Evolutionary conservation across 2,113 vertebrate genomes (phyloP), one percentile per base, ranked within the genome.

Genomic region (Hiodon tergisus): DNA sequence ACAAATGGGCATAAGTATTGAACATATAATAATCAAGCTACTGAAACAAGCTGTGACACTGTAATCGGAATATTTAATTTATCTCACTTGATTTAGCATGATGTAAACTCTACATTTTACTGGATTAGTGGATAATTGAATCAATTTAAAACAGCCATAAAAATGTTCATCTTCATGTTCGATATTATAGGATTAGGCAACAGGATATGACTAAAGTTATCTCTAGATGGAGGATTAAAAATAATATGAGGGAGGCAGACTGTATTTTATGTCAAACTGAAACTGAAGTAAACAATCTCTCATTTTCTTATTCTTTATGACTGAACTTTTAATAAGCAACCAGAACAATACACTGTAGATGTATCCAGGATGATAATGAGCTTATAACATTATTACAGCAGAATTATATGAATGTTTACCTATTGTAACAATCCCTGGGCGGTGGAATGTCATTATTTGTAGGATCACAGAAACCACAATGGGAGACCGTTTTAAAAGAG

Each of bases 71-170:
- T 78, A 85, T 83, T 77, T 65, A 70, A 82, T 81, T 78, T 73
- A 72, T 81, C 69, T 81, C 73, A 31, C 60, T 9, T 68, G 65
- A 72, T 82, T 54, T 78, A 68, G 75, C 63, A 76, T 51, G 31
- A 75, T 65, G 7, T 75, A 72, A 81, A 81, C 82, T 79, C 57
- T 68, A 71, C 71, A 78, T 84, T 82, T 71, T 73, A 78, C 82
- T 85, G 77, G 82, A 87, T 85, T 78, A 80, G 47, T 59, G 72
- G 72, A 83, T 86, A 82, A 85, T 86, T 85, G 73, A 79, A 83
- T 78, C 75, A 61, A 75, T 81, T 85, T 79, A 81, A 76, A 88
- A 83, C 63, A 80, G 71, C 77, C 77, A 73, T 78, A 77, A 78
- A 79, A 82, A 83, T 83, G 76, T 83, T 58, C 70, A 57, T 83